phyloP scores from a whole-genome alignment of 2,888 invertebrate species.

The Drosophila barbarae region DNA sequence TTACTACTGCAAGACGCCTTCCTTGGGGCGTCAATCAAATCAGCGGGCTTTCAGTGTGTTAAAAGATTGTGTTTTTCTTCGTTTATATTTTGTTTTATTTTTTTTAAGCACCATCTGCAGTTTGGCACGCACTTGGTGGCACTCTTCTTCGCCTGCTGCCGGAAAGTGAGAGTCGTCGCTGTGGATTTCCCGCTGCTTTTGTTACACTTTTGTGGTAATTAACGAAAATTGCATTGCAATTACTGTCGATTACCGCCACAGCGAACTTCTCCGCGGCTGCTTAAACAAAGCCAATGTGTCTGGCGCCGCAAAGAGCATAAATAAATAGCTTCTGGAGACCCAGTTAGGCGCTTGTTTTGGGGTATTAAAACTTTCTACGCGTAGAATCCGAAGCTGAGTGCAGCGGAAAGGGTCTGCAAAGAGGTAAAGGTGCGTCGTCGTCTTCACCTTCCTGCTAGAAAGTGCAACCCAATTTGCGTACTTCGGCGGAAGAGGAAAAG shows the following conservation, averaged over 20 bases:
- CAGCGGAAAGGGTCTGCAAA: conserved; percentile 15
- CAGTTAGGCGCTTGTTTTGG: conserved; percentile 26
- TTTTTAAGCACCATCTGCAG: conserved; percentile 29
- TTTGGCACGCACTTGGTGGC: conserved; percentile 21
- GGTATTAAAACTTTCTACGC: conserved; percentile 32
- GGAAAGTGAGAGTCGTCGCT: conserved; percentile 30
- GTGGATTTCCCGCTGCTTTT: conserved; percentile 21
- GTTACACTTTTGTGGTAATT: conserved; percentile 32
- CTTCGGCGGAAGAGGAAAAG: conserved; percentile 29
- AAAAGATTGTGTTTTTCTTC: conserved; percentile 32
- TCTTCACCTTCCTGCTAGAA: conserved; percentile 35
- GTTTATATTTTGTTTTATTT: conserved; percentile 9
- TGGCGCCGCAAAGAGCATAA: conserved; percentile 19
- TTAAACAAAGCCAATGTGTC: conserved; percentile 1
- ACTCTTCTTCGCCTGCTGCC: conserved; percentile 1
- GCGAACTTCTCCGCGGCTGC: background rate
- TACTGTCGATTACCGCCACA: conserved; percentile 26
- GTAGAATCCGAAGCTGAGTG: conserved; percentile 20
- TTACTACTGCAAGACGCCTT: conserved; percentile 38
- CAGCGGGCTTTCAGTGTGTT: conserved; percentile 34
- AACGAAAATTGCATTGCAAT: conserved; percentile 36
- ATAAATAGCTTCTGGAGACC: conserved; percentile 14
- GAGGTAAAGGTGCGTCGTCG: conserved; percentile 21
- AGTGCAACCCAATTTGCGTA: conserved; percentile 40
- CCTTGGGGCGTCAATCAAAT: conserved; percentile 47